These are phyloP conservation scores for Escarpia spicata DNA, from an alignment of 2,888 invertebrate species.

Conservation along the genomic window DNA sequence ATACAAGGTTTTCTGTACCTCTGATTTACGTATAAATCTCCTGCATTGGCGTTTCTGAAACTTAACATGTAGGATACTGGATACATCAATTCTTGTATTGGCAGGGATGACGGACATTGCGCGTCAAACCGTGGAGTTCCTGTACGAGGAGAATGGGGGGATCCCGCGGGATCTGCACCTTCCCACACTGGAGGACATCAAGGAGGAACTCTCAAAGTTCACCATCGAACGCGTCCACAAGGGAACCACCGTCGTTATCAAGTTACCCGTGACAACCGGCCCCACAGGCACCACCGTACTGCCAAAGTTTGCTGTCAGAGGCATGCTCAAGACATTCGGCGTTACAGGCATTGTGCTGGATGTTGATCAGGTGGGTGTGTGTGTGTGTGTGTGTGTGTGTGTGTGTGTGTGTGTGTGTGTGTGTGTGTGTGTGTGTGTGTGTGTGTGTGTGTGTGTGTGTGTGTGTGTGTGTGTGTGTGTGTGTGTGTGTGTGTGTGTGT, in stretches of 20 bases:
- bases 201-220: constrained; percentile 64
- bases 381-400: background rate
- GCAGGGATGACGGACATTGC: constrained; percentile 66
- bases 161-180: constrained; percentile 65
- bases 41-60: too few species aligned
- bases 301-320: constrained; percentile 63
- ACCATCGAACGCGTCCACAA: constrained; percentile 63
- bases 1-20: too few species aligned
- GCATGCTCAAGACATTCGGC: constrained; percentile 65
- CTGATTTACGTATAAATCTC: too few species aligned
- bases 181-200: constrained; percentile 65
- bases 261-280: constrained; percentile 48
- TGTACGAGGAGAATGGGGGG: constrained; percentile 66
- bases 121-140: constrained; percentile 65
- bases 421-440: too few species aligned
- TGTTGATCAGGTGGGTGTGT: constrained; percentile 56
- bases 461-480: too few species aligned
- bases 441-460: too few species aligned
- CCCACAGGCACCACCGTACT: constrained; percentile 49
- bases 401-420: too few species aligned
- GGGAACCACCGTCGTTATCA: constrained; percentile 63
- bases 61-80: too few species aligned
- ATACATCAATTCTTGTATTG: background rate
- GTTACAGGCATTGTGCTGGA: constrained; percentile 65
- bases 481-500: too few species aligned